These are phyloP conservation scores for Thumatha senex DNA, from an alignment of 2,888 invertebrate species.

Conservation along the genomic window DNA sequence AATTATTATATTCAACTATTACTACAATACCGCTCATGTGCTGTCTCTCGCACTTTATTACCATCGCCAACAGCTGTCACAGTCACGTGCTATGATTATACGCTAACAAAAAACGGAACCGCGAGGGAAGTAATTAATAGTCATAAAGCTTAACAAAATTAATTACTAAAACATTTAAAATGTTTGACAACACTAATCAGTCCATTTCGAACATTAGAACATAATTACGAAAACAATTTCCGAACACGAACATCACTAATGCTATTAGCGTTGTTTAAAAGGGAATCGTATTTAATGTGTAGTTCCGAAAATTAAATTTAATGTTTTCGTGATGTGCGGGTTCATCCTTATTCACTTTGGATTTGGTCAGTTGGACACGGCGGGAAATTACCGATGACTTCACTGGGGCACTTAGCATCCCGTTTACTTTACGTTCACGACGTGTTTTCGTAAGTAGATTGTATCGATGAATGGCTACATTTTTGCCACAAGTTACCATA, in stretches of 20 bases:
- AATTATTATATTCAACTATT: slow-evolving; percentile 49
- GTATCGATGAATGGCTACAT: slow-evolving; percentile 46
- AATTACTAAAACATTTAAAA: slow-evolving; percentile 59
- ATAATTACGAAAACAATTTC: slow-evolving; percentile 64
- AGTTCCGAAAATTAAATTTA: slow-evolving; percentile 48
- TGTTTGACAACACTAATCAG: slow-evolving; percentile 34
- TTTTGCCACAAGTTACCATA: slow-evolving; percentile 51
- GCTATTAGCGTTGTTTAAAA: slow-evolving; percentile 53
- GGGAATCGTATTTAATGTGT: slow-evolving; percentile 38
- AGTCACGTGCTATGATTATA: slow-evolving; percentile 47
- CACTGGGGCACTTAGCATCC: slow-evolving; percentile 31
- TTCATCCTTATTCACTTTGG: slow-evolving; percentile 51
- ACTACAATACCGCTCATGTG: slow-evolving; percentile 51
- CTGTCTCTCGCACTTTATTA: slow-evolving; percentile 52
- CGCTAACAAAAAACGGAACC: slow-evolving; percentile 36
- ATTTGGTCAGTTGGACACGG: slow-evolving; percentile 40
- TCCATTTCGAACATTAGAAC: slow-evolving; percentile 59
- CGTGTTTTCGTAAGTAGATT: slow-evolving; percentile 44
- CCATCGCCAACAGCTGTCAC: slow-evolving; percentile 53
- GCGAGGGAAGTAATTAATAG: slow-evolving; percentile 39
- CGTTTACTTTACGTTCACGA: slow-evolving; percentile 42
- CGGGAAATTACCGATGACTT: slow-evolving; percentile 42
- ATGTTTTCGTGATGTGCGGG: slow-evolving; percentile 55
- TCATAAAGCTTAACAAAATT: slow-evolving; percentile 43
- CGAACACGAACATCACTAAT: slow-evolving; percentile 42